Evolutionary conservation across 1,140 invertebrate species (phyloP).

Genomic region (Calycopis cecrops): DNA sequence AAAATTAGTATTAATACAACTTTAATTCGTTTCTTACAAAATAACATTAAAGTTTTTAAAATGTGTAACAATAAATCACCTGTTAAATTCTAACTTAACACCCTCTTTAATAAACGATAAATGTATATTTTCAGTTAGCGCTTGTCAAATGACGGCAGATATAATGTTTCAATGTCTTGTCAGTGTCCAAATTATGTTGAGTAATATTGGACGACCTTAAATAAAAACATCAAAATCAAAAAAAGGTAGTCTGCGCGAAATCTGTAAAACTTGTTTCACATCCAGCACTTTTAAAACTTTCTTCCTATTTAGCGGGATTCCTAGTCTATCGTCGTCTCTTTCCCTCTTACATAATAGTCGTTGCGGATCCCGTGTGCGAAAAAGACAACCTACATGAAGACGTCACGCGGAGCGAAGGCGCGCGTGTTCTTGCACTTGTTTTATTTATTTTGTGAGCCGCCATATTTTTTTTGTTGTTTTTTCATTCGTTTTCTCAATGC

Average conservation of each 20-base stretch:
- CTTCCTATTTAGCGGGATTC: constrained; percentile 54
- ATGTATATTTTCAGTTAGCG: background rate
- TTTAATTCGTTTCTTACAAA: too few species aligned
- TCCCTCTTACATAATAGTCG: constrained; percentile 28
- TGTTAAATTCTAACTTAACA: too few species aligned
- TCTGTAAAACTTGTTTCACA: constrained; percentile 68
- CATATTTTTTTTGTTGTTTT: constrained; percentile 52
- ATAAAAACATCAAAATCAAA: constrained; percentile 56
- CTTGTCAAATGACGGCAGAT: background rate
- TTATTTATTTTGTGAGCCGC: constrained; percentile 66
- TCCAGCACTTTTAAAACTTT: constrained; percentile 67
- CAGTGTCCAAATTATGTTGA: constrained; percentile 36
- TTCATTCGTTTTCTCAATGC: constrained; percentile 44
- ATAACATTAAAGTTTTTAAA: too few species aligned
- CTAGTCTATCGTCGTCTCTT: constrained; percentile 37
- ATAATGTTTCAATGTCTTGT: constrained; percentile 28
- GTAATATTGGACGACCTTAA: constrained; percentile 44
- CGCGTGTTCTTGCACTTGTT: constrained; percentile 69
- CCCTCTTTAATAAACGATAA: too few species aligned
- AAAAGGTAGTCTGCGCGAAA: constrained; percentile 59
- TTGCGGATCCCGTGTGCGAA: constrained; percentile 38
- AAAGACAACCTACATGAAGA: constrained; percentile 62
- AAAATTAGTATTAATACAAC: too few species aligned
- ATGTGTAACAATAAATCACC: too few species aligned
- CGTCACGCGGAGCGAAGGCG: constrained; percentile 63